Conservation (phyloP, 2,888 invertebrate species). For the Agrenia bidenticulata region DNA sequence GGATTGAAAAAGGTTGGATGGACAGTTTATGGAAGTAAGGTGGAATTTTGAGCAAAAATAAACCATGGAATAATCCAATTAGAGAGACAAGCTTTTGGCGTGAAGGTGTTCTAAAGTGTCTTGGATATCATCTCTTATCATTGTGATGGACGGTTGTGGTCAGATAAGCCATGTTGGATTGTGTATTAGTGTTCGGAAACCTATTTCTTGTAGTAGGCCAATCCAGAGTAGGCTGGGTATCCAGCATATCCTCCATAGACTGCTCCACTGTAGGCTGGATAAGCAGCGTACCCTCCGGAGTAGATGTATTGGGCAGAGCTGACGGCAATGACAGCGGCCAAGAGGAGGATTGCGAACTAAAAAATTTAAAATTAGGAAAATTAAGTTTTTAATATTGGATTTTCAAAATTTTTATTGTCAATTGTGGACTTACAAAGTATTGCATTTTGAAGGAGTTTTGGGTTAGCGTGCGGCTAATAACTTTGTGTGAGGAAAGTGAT, state of each 20-base stretch:
- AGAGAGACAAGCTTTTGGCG: too few species aligned
- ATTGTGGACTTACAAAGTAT: background rate
- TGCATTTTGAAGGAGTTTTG: too few species aligned
- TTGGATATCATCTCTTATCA: too few species aligned
- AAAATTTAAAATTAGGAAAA: slow-evolving; percentile 7
- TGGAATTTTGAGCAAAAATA: too few species aligned
- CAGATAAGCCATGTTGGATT: background rate
- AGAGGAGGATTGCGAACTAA: slow-evolving; percentile 31
- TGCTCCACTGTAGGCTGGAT: slow-evolving; percentile 12
- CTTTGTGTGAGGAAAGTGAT: too few species aligned
- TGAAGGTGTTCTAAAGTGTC: too few species aligned
- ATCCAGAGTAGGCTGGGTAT: slow-evolving; percentile 18
- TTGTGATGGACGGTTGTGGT: too few species aligned
- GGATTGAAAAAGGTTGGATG: too few species aligned
- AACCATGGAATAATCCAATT: too few species aligned
- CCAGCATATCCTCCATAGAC: slow-evolving; percentile 20
- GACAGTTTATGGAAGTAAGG: too few species aligned
- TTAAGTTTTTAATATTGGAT: background rate
- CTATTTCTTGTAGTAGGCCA: slow-evolving; percentile 29
- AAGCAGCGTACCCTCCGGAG: slow-evolving; percentile 20
- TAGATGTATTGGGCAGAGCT: slow-evolving; percentile 29
- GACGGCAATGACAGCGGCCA: slow-evolving; percentile 32
- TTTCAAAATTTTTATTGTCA: background rate
- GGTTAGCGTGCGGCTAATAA: too few species aligned
- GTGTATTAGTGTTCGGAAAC: background rate